Evolutionary conservation across 1,140 invertebrate genomes (phyloP).

Genomic region (Anastatus disparis): DNA sequence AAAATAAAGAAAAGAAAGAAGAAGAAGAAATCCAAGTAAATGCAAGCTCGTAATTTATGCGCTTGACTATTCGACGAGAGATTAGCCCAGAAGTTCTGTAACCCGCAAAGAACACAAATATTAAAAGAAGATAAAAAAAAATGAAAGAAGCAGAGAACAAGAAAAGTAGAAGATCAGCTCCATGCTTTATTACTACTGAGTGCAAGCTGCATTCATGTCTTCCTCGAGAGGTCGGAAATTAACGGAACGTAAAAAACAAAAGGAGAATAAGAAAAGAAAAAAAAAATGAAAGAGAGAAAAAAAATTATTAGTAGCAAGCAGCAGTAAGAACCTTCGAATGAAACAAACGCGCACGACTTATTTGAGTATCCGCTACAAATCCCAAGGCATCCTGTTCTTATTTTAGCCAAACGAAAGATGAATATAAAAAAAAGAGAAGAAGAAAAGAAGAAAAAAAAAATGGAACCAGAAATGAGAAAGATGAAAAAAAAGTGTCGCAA

Average conservation of each 20-base stretch:
- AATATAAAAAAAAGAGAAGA: background rate
- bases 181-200: constrained; percentile 11
- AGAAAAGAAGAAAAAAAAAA: too few species aligned
- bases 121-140: background rate
- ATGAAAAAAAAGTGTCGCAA: constrained; percentile 25
- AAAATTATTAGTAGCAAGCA: constrained; percentile 1
- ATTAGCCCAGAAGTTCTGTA: constrained; percentile 26
- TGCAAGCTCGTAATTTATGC: constrained; percentile 15
- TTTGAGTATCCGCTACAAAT: constrained; percentile 37
- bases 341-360: constrained; percentile 23
- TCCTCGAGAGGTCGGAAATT: constrained; percentile 22
- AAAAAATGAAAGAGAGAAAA: too few species aligned
- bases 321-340: background rate
- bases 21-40: constrained; percentile 28
- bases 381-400: constrained; percentile 33
- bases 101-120: background rate
- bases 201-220: constrained; percentile 21
- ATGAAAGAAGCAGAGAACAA: background rate
- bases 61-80: constrained; percentile 30
- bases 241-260: constrained; percentile 31
- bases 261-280: background rate
- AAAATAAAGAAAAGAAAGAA: constrained; percentile 35
- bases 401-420: constrained; percentile 23
- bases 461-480: too few species aligned
- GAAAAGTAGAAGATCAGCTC: background rate